Conservation (phyloP, 2,888 invertebrate species). For the Hemaris fuciformis region DNA sequence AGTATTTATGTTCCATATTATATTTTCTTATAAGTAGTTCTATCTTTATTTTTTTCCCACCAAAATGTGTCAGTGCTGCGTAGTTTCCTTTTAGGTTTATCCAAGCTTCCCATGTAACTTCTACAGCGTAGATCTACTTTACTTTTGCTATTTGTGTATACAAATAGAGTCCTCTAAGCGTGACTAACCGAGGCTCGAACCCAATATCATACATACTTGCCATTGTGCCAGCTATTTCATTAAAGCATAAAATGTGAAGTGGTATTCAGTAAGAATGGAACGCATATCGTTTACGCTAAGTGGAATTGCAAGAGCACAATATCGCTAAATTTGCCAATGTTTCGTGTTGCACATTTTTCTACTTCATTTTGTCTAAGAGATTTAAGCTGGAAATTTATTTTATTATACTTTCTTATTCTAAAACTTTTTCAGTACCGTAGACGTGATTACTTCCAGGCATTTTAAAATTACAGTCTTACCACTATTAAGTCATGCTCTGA, state of each 20-base stretch:
- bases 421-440: neutral
- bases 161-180: neutral
- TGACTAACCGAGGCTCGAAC: neutral
- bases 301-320: neutral
- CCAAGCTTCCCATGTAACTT: neutral
- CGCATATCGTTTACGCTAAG: constrained; percentile 9
- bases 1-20: neutral
- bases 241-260: constrained; percentile 7
- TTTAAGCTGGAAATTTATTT: neutral
- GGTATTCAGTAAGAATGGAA: constrained; percentile 12
- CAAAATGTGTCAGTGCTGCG: no score
- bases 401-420: no score
- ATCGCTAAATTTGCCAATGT: neutral
- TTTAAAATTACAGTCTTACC: no score
- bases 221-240: constrained; percentile 10
- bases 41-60: neutral
- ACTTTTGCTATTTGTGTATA: neutral
- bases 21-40: neutral
- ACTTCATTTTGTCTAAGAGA: neutral
- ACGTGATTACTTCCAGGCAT: no score
- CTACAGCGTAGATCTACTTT: neutral
- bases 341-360: neutral
- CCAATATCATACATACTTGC: neutral
- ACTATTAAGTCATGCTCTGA: no score
- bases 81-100: no score